Evolutionary conservation across 2,888 invertebrate genomes (phyloP), one percentile per base, ranked within the genome.

Genomic region (Phorcus lineatus): DNA sequence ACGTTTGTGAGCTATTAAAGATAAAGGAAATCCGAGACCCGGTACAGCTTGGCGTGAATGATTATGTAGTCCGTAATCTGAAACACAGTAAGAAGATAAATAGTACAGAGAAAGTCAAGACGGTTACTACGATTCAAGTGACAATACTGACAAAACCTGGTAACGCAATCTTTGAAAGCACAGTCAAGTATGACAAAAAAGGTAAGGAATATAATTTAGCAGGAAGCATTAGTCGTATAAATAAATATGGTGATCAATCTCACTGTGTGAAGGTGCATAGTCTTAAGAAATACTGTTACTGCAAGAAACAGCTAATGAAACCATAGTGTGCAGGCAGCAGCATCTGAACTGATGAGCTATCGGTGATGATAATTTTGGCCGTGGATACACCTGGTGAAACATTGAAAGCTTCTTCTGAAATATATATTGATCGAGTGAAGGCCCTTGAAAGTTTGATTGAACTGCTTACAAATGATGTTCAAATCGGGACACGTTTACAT

Each of bases 131-230:
- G 13, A 76, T 76, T 53, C 40, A 67, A 24, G 16, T 80, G 22
- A 80, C 76, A 52, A 28, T 80, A 24, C 19, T 19, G 9, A 77
- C 77, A 9, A 19, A 31, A 6, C 80, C 80, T 3, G 80, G 80
- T 0, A 19, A 19, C 1, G 80, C 76, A 0, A 52, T 24, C 2
- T 80, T 80, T 19, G 80, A 80, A 36, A 76, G 76, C 36, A 80
- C 80, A 19, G 77, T 80, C 7, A n/a, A 19, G 9, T 80, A 80
- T 77, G 24, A 57, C 19, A 19, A 57, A 57, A 24, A 24, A 57
- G 1, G 7, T n/a, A 19, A 57, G 6, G 6, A 57, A 19, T 57
- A 57, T 57, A 7, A 7, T 22, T 7, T 57, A 57, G 6, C 57
- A 22, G 57, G 57, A 57, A 24, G 24, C 57, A 9, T 57, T 7